Percentiles rank a stretch among this genome's conserved stretches.
Evolutionary conservation across 2,797 vertebrate species (phyloP).

Genomic region (Cottoperca gobio): DNA sequence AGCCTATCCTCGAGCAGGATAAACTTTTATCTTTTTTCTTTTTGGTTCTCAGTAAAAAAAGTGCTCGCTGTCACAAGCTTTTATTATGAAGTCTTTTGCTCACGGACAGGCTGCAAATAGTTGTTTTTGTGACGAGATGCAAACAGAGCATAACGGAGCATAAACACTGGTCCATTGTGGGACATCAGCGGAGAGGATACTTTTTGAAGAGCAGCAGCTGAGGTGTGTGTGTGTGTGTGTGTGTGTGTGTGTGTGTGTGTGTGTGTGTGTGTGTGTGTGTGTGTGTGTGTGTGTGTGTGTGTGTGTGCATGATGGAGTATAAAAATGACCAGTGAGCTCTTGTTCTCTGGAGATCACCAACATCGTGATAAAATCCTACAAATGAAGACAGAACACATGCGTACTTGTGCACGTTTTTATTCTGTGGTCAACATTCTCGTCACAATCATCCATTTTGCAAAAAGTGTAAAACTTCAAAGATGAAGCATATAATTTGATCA

Average conservation of each 20-base stretch:
- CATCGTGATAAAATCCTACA: not conserved
- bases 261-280: conserved; percentile 12
- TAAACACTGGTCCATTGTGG: conserved; percentile 65
- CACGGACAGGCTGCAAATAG: conserved; percentile 57
- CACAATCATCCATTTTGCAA: not conserved
- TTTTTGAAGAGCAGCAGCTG: conserved; percentile 44
- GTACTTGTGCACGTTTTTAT: not conserved
- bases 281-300: not conserved
- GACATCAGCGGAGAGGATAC: conserved; percentile 41
- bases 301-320: not conserved
- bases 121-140: conserved; percentile 72
- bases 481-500: conserved; percentile 66
- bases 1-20: conserved; percentile 51
- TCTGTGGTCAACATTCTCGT: not conserved
- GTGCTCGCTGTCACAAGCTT: conserved; percentile 62
- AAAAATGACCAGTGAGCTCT: not conserved
- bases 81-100: conserved; percentile 77
- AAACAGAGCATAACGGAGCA: conserved; percentile 62
- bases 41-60: conserved; percentile 36
- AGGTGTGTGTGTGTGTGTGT: conserved; percentile 11
- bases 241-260: conserved; percentile 16
- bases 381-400: not conserved
- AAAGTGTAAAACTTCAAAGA: conserved; percentile 60
- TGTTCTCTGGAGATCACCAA: not conserved
- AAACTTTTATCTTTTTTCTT: conserved; percentile 53